phyloP scores from a whole-genome alignment of 2,797 vertebrate genomes.

The Alcedo atthis region DNA sequence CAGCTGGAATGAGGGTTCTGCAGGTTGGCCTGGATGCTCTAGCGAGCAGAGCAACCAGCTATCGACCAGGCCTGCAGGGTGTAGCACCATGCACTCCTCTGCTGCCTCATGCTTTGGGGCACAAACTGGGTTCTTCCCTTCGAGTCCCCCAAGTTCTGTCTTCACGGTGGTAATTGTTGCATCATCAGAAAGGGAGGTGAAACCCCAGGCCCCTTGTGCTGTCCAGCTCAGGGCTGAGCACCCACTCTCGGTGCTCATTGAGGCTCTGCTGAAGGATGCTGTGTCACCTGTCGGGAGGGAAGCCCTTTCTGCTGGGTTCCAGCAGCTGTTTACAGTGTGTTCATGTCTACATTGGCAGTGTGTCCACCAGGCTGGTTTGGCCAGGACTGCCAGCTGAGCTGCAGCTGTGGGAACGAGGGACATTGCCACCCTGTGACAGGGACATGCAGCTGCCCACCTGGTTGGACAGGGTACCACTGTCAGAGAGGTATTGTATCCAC shows the following conservation, averaged over 20 bases:
- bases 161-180: not conserved
- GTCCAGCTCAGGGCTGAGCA: not conserved
- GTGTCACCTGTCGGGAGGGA: rapidly evolving
- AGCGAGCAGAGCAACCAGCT: not conserved
- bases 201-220: rapidly evolving
- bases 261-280: rapidly evolving
- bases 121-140: not conserved
- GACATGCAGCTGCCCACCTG: constrained; percentile 85
- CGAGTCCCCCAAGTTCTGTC: not conserved
- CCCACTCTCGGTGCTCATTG: rapidly evolving
- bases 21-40: not conserved
- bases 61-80: rapidly evolving
- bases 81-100: rapidly evolving
- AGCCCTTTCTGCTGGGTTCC: rapidly evolving
- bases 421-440: constrained; percentile 86
- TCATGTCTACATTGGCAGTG: constrained; percentile 54
- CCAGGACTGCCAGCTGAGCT: constrained; percentile 84
- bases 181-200: not conserved
- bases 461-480: constrained; percentile 89
- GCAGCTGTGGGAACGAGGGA: constrained; percentile 87
- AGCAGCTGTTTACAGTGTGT: not conserved
- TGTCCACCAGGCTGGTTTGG: constrained; percentile 89
- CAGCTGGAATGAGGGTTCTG: rapidly evolving
- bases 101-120: rapidly evolving
- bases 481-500: constrained; percentile 80